These are phyloP conservation scores for Geococcyx californianus DNA, from an alignment of 2,113 vertebrate species.

Conservation along the genomic window DNA sequence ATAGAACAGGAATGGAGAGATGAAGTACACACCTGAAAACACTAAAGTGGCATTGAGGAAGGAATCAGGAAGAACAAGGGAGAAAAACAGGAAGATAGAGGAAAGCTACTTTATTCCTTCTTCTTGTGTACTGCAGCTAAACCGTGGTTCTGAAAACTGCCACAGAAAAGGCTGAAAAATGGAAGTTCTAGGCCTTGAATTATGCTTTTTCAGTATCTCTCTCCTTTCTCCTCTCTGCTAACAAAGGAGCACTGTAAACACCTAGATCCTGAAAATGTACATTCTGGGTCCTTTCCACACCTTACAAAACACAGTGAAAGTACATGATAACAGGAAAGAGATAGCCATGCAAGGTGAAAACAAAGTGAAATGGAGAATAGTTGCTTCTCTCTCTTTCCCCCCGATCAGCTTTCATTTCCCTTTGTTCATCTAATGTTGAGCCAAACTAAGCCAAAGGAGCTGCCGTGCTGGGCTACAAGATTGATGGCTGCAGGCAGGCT, in stretches of 20 bases:
- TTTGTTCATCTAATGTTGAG: constrained; percentile 59
- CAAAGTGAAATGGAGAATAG: constrained; percentile 14
- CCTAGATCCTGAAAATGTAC: not conserved
- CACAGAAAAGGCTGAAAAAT: constrained; percentile 4
- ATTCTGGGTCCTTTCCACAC: not conserved
- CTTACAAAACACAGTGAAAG: not conserved
- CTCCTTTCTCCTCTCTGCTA: not conserved
- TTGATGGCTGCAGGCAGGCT: constrained; percentile 80
- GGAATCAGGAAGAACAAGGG: not conserved
- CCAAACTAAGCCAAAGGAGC: constrained; percentile 65
- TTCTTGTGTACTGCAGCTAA: not conserved
- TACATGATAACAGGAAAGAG: not conserved
- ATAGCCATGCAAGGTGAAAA: not conserved
- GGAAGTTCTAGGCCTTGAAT: not conserved
- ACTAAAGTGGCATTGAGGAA: not conserved
- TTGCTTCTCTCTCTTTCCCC: constrained; percentile 9
- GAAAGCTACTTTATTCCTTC: not conserved
- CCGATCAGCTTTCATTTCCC: constrained; percentile 39
- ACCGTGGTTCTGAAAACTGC: not conserved
- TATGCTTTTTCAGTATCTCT: not conserved
- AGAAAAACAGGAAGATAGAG: not conserved
- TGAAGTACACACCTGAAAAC: not conserved
- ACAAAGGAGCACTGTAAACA: not conserved
- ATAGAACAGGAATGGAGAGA: not conserved
- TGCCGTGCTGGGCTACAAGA: constrained; percentile 69